Conservation (phyloP, 2,888 invertebrate species). For the Pristionchus japonicus region DNA sequence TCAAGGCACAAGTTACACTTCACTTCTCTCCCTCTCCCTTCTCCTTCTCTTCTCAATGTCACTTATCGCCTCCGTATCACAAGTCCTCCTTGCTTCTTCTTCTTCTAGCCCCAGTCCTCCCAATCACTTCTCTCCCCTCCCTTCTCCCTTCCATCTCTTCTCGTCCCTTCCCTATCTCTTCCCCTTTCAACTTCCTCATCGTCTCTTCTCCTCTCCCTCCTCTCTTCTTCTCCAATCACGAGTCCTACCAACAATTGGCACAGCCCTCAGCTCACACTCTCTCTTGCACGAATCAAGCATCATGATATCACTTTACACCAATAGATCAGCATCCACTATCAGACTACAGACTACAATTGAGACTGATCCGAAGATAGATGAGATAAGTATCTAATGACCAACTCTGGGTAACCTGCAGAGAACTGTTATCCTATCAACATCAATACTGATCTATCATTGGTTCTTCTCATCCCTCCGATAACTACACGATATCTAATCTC, state of each 20-base stretch:
- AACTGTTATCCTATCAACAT: neutral
- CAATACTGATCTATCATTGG: neutral
- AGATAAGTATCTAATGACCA: neutral
- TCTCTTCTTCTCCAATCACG: conserved; percentile 3
- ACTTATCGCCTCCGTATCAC: conserved; percentile 33
- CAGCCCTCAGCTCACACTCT: conserved; percentile 19
- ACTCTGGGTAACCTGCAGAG: neutral
- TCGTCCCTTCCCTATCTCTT: neutral
- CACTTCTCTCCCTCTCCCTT: neutral
- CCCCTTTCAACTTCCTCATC: conserved; percentile 37
- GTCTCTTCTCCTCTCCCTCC: conserved; percentile 7
- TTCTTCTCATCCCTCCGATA: neutral
- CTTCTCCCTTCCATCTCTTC: neutral
- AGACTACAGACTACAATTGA: neutral
- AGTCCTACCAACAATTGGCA: conserved; percentile 36
- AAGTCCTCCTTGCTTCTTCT: neutral
- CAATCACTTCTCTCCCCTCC: neutral
- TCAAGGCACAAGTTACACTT: conserved; percentile 29
- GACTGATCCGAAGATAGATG: neutral
- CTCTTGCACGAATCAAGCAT: neutral
- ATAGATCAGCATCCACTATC: neutral
- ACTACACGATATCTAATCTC: neutral
- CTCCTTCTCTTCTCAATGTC: neutral
- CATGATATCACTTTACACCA: conserved; percentile 9
- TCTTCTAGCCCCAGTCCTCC: conserved; percentile 17